These are phyloP conservation scores for Tarsius wallacei DNA, from an alignment of 2,797 vertebrate genomes.

Conservation along the genomic window DNA sequence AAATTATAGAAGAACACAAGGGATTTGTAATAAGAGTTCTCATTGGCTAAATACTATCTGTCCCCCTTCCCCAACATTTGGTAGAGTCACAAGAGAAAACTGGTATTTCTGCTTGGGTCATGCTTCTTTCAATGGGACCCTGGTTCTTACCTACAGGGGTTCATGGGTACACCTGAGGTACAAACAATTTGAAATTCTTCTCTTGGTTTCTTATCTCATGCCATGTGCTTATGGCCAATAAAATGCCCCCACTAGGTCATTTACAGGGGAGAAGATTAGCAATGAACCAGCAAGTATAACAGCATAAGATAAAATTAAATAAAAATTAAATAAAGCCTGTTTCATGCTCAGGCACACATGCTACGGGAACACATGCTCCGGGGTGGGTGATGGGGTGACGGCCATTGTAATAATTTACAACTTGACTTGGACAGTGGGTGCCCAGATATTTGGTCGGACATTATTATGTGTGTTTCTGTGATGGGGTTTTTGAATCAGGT, in stretches of 20 bases:
- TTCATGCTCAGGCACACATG: neutral
- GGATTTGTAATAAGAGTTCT: neutral
- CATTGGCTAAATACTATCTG: neutral
- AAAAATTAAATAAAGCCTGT: neutral
- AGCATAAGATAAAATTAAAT: neutral
- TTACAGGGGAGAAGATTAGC: neutral
- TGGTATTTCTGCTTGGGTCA: neutral
- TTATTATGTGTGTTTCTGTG: neutral
- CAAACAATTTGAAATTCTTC: neutral
- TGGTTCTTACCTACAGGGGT: neutral
- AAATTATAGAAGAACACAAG: neutral
- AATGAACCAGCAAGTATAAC: neutral
- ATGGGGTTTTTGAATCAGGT: neutral
- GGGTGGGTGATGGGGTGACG: rapidly evolving
- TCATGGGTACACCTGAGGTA: neutral
- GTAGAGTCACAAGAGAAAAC: neutral
- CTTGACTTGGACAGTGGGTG: neutral
- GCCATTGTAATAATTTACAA: neutral
- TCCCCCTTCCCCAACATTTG: neutral
- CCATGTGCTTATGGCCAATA: neutral
- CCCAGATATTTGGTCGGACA: neutral
- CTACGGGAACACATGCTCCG: neutral
- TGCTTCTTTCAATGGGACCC: neutral
- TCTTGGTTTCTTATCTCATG: neutral
- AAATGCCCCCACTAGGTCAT: neutral